Evolutionary conservation across 2,113 vertebrate species (phyloP), one percentile per base, ranked within the genome.

Genomic region (Corythoichthys intestinalis): DNA sequence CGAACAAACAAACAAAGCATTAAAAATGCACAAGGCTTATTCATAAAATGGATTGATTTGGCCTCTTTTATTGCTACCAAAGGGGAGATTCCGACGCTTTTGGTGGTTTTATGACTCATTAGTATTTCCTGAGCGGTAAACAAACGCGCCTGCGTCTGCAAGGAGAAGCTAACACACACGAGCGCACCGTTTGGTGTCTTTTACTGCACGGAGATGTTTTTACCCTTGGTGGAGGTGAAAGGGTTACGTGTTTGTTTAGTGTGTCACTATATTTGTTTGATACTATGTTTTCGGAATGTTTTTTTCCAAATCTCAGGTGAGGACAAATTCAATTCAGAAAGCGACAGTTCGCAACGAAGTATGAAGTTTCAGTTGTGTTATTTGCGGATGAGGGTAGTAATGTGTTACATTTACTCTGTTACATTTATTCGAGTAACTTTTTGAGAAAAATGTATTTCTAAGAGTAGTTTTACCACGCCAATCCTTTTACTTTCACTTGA

Each of bases 41-140:
- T 89, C 88, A 90, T 90, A 88, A 90, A 89, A 83, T 73, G 85
- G 84, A 90, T 90, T 89, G 87, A 89, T 90, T 89, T 87, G 82
- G 78, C 81, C 70, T 69, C 75, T 73, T 88, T 90, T 89, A 87
- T 86, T 75, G 72, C 83, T 82, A 86, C 83, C 87, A 84, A 82
- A 87, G 87, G 87, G 80, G 85, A 83, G 77, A 87, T 89, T 86
- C 77, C 68, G 53, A 74, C 65, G 77, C 77, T 86, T 88, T 86
- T 77, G 70, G 67, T 69, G 76, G 73, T 84, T 86, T 89, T 87
- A 89, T 87, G 86, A 86, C 84, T 90, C 89, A 86, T 89, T 90
- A 89, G 80, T 69, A 81, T 75, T 77, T 83, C 79, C 80, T 61
- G 79, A 84, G 84, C 75, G 71, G 80, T 87, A 89, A 89, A 90